These are phyloP conservation scores for Neosilurus mollespiculum DNA, from an alignment of 2,797 vertebrate species.

Conservation along the genomic window DNA sequence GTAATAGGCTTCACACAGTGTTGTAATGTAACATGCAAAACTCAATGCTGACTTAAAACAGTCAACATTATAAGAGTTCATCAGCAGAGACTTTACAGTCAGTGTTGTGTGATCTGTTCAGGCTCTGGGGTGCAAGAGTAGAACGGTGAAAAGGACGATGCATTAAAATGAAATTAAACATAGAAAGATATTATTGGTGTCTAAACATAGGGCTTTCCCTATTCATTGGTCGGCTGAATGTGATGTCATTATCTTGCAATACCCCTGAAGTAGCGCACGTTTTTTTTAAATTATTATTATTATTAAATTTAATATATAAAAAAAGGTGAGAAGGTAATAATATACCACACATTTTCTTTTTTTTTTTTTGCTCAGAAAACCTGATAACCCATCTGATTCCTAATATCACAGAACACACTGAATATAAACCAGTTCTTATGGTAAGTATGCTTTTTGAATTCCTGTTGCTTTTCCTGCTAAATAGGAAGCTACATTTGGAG, in stretches of 20 bases:
- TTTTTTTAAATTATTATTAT: too few relatives aligned
- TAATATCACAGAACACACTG: too few relatives aligned
- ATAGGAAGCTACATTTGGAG: not conserved
- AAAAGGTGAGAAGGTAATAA: not conserved
- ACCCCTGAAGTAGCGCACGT: too few relatives aligned
- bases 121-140: not conserved
- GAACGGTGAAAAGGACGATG: not conserved
- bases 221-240: not conserved
- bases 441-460: not conserved
- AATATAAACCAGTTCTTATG: too few relatives aligned
- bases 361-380: not conserved
- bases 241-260: not conserved
- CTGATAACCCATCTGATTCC: not conserved
- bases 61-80: too few relatives aligned
- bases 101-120: not conserved
- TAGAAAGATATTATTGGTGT: too few relatives aligned
- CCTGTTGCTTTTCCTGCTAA: not conserved
- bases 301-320: not conserved
- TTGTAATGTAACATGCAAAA: not conserved
- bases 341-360: not conserved
- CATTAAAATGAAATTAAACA: not conserved
- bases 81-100: not conserved
- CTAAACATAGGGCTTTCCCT: not conserved
- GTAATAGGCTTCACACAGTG: not conserved
- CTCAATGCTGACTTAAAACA: not conserved